Evolutionary conservation across 2,797 vertebrate genomes (phyloP).

Genomic region (Leptoclinus maculatus): DNA sequence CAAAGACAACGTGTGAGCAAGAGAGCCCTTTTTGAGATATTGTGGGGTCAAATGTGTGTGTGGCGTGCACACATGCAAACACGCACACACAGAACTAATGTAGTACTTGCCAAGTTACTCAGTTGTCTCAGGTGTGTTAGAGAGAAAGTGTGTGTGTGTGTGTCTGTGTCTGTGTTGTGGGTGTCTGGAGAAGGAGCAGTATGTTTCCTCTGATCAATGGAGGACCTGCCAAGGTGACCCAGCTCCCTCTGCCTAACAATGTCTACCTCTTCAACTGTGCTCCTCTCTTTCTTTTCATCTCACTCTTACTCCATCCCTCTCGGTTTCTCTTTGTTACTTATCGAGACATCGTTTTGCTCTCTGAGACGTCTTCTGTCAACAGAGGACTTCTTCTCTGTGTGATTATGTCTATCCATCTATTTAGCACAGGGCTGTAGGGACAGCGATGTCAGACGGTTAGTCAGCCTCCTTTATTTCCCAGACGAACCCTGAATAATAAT

Average conservation of each 20-base stretch:
- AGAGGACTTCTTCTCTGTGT: background rate
- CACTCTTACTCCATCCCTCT: constrained; percentile 7
- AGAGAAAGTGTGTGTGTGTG: background rate
- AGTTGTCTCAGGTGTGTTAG: constrained; percentile 79
- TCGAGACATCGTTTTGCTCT: background rate
- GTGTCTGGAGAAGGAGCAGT: constrained; percentile 29
- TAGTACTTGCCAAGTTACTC: constrained; percentile 81
- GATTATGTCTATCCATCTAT: background rate
- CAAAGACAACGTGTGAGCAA: constrained; percentile 23
- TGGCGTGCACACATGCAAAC: background rate
- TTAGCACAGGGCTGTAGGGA: background rate
- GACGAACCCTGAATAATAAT: constrained; percentile 41
- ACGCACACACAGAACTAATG: constrained; percentile 12
- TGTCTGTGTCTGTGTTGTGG: background rate
- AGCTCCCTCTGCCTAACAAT: constrained; percentile 55
- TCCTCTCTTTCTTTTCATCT: constrained; percentile 11
- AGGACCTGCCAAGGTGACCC: constrained; percentile 90
- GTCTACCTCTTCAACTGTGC: constrained; percentile 4
- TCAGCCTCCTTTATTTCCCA: constrained; percentile 5
- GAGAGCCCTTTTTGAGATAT: constrained; percentile 6
- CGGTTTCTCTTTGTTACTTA: background rate
- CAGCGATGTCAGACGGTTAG: background rate
- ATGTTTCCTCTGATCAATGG: constrained; percentile 88
- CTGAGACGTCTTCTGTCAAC: background rate
- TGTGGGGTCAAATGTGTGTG: constrained; percentile 2